Evolutionary conservation across 2,113 vertebrate genomes (phyloP).

Genomic region (Nothoprocta pentlandii): DNA sequence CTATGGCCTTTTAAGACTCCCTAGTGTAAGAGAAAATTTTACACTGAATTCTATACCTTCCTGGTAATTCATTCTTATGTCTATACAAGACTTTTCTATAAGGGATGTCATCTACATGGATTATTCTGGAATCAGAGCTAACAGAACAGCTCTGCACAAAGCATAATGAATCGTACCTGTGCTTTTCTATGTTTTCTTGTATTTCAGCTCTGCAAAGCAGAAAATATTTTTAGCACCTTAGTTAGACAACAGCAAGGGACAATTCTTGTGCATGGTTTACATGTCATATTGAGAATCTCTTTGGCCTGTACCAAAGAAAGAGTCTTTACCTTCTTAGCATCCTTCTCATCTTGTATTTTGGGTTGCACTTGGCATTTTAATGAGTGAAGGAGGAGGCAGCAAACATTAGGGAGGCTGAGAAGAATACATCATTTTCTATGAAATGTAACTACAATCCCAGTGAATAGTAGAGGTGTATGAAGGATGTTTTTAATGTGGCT

Average conservation of each 20-base stretch:
- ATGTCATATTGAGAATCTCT: neutral
- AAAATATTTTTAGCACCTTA: neutral
- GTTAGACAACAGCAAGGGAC: neutral
- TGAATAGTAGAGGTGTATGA: neutral
- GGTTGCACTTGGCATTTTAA: neutral
- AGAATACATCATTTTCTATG: neutral
- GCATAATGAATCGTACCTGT: neutral
- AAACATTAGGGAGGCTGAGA: neutral
- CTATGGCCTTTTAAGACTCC: neutral
- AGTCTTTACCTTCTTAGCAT: neutral
- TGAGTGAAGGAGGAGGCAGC: neutral
- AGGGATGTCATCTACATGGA: neutral
- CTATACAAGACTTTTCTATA: neutral
- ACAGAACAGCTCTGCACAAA: neutral
- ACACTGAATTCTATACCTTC: neutral
- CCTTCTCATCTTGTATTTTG: neutral
- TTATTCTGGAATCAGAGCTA: neutral
- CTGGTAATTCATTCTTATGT: neutral
- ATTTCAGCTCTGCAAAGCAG: neutral
- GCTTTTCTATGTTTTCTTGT: neutral
- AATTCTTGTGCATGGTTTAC: neutral
- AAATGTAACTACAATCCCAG: neutral
- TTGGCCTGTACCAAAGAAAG: neutral
- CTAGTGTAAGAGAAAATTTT: neutral
- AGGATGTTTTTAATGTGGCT: neutral